Conservation (phyloP, 1,140 invertebrate genomes). For the Meteorus sp. region DNA sequence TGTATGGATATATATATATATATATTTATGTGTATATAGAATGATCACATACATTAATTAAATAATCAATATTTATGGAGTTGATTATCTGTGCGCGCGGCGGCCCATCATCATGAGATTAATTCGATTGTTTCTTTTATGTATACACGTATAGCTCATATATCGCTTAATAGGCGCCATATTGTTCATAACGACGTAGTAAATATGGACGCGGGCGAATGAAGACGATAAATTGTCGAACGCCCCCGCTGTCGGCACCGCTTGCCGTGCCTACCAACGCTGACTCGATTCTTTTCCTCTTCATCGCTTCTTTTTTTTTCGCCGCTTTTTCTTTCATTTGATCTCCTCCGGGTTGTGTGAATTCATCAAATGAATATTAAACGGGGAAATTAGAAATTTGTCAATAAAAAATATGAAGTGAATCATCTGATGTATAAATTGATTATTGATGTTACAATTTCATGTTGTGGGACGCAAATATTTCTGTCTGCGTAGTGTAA, state of each 20-base stretch:
- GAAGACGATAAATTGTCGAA: slow-evolving; percentile 57
- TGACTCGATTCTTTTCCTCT: slow-evolving; percentile 9
- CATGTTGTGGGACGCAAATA: no score
- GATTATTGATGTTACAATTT: no score
- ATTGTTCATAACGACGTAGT: slow-evolving; percentile 56
- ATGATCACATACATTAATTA: slow-evolving; percentile 54
- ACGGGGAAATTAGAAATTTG: no score
- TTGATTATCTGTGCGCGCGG: slow-evolving; percentile 41
- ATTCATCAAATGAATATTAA: no score
- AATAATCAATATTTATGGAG: slow-evolving; percentile 59
- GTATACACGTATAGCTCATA: slow-evolving; percentile 33
- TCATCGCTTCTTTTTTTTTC: slow-evolving; percentile 4
- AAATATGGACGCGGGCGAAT: slow-evolving; percentile 55
- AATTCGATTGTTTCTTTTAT: slow-evolving; percentile 45
- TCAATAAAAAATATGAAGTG: no score
- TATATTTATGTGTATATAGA: slow-evolving; percentile 24
- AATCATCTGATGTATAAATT: no score
- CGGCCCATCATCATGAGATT: slow-evolving; percentile 35
- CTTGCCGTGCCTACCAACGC: slow-evolving; percentile 20
- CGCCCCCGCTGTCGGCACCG: slow-evolving; percentile 46
- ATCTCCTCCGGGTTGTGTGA: slow-evolving; percentile 7
- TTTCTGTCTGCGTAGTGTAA: no score
- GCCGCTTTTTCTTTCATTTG: neutral
- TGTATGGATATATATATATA: no score
- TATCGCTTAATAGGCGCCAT: slow-evolving; percentile 54